Conservation (phyloP, 2,113 vertebrate species). For the Piaya cayana region DNA sequence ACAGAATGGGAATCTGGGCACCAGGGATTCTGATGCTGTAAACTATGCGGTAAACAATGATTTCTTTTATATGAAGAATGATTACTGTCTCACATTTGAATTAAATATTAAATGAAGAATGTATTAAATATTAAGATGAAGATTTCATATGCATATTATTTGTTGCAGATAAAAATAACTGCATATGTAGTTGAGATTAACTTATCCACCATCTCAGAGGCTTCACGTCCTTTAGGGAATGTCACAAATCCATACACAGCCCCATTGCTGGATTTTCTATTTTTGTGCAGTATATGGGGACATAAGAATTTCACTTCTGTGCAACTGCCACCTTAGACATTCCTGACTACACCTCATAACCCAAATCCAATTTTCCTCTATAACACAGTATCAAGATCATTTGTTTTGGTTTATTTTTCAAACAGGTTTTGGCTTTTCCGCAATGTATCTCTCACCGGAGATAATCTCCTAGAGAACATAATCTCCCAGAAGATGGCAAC, state of each 20-base stretch:
- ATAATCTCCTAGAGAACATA: background rate
- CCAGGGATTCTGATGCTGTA: background rate
- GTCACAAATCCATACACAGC: background rate
- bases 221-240: background rate
- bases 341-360: background rate
- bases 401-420: background rate
- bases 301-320: background rate
- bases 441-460: background rate
- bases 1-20: background rate
- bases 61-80: conserved; percentile 46
- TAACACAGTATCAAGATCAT: background rate
- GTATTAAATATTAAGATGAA: conserved; percentile 49
- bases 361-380: background rate
- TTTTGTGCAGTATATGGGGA: background rate
- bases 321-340: background rate
- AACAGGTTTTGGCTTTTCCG: background rate
- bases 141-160: background rate
- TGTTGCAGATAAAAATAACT: conserved; percentile 39
- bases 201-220: background rate
- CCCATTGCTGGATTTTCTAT: background rate
- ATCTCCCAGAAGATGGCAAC: background rate
- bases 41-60: conserved; percentile 57
- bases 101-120: conserved; percentile 59
- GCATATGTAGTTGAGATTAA: background rate
- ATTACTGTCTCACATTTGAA: conserved; percentile 16